Percentiles rank a stretch among this genome's conserved stretches.
Evolutionary conservation across 2,113 vertebrate species (phyloP).

Genomic region (Bungarus multicinctus): DNA sequence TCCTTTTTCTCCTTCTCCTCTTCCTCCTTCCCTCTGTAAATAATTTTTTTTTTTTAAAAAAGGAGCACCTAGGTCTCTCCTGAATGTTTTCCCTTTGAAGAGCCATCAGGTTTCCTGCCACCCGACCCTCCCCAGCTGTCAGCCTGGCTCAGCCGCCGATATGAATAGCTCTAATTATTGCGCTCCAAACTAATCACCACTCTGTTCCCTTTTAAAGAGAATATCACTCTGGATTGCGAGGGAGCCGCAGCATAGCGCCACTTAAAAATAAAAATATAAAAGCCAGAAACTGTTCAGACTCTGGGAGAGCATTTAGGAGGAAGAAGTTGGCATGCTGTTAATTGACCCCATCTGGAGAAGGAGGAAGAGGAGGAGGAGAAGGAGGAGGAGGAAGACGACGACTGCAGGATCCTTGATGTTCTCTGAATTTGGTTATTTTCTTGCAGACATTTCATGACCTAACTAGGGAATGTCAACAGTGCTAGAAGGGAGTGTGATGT

Average conservation of each 20-base stretch:
- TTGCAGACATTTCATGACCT: no score
- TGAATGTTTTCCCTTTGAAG: conserved; percentile 34
- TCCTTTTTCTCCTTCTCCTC: not conserved
- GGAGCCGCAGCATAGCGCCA: not conserved
- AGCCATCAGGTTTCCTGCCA: conserved; percentile 4
- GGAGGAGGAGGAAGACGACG: not conserved
- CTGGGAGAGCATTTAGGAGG: not conserved
- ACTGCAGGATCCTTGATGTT: no score
- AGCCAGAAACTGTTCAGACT: not conserved
- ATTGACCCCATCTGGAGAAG: not conserved
- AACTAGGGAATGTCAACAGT: no score
- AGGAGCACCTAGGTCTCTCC: not conserved
- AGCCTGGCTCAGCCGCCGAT: not conserved
- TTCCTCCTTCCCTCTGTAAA: not conserved
- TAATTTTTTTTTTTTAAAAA: not conserved
- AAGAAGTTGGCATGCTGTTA: not conserved
- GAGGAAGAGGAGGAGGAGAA: not conserved
- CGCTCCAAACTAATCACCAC: not conserved
- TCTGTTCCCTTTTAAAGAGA: not conserved
- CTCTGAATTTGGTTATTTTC: no score
- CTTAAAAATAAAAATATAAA: not conserved
- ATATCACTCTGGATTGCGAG: not conserved
- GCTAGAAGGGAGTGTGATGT: no score
- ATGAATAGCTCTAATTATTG: not conserved
- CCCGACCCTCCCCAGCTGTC: not conserved